Evolutionary conservation across 2,113 vertebrate genomes (phyloP).

Genomic region (Aspidoscelis tigris): DNA sequence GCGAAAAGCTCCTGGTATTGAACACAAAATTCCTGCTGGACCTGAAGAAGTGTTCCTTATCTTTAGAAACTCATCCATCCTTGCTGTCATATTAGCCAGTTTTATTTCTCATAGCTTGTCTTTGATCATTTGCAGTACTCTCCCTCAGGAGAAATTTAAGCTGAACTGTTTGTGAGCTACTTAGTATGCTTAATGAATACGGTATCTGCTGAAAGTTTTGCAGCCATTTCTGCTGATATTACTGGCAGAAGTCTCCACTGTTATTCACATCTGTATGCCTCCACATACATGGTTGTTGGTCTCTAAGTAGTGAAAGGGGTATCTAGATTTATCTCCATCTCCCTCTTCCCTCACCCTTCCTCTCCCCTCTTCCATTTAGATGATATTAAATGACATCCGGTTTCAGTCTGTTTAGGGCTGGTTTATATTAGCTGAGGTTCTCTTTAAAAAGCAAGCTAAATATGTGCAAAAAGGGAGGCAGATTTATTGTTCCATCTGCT

Average conservation of each 20-base stretch:
- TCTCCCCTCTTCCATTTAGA: not conserved
- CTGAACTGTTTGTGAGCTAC: slow-evolving; percentile 57
- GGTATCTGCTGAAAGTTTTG: slow-evolving; percentile 47
- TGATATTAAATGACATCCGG: slow-evolving; percentile 10
- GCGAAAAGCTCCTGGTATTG: slow-evolving; percentile 40
- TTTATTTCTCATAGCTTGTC: slow-evolving; percentile 67
- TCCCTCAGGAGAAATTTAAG: slow-evolving; percentile 56
- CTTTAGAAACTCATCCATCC: slow-evolving; percentile 64
- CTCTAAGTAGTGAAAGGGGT: slow-evolving; percentile 28
- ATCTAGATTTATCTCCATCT: slow-evolving; percentile 5
- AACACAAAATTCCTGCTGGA: slow-evolving; percentile 63
- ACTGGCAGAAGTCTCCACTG: slow-evolving; percentile 46
- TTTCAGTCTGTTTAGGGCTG: slow-evolving; percentile 35
- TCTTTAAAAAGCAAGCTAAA: slow-evolving; percentile 34
- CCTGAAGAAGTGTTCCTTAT: slow-evolving; percentile 51
- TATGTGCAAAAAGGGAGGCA: slow-evolving; percentile 28
- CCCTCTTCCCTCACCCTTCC: not conserved
- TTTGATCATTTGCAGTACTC: slow-evolving; percentile 57
- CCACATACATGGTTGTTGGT: slow-evolving; percentile 29
- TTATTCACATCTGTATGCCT: not conserved
- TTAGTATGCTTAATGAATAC: slow-evolving; percentile 55
- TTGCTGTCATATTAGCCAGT: slow-evolving; percentile 65
- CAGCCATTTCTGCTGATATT: slow-evolving; percentile 6
- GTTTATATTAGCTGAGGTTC: slow-evolving; percentile 40
- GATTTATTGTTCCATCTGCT: slow-evolving; percentile 22